phyloP scores from a whole-genome alignment of 2,888 invertebrate species.

The Petrolisthes manimaculis region DNA sequence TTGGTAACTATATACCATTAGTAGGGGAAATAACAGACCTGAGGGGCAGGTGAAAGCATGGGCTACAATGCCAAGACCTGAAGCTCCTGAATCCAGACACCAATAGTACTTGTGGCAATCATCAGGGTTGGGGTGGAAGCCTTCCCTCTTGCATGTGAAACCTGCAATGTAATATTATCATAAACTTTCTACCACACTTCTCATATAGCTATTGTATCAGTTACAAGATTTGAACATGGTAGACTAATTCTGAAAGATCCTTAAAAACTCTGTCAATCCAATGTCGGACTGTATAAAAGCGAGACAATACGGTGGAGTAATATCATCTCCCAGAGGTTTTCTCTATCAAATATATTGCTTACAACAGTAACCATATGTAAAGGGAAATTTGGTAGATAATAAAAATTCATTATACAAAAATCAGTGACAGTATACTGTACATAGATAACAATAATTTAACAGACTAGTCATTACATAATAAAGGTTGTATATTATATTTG shows the following conservation, averaged over 20 bases:
- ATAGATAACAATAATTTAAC: no score
- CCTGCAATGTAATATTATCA: slow-evolving; percentile 72
- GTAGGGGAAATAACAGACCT: slow-evolving; percentile 9
- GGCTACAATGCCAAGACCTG: slow-evolving; percentile 83
- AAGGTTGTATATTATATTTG: no score
- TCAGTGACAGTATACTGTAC: no score
- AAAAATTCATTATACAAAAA: no score
- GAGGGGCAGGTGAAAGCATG: slow-evolving; percentile 95
- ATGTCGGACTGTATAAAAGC: no score
- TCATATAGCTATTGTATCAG: neutral
- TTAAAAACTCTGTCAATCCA: neutral
- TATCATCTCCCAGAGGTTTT: no score
- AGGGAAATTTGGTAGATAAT: no score
- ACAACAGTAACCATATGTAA: no score
- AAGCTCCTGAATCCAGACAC: slow-evolving; percentile 89
- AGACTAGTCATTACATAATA: no score
- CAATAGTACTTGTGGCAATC: slow-evolving; percentile 96
- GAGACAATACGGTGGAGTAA: neutral
- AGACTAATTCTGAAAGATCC: neutral
- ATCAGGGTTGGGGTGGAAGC: slow-evolving; percentile 90
- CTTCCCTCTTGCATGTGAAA: slow-evolving; percentile 92
- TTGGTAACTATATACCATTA: no score
- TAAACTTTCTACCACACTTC: no score
- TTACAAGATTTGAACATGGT: neutral
- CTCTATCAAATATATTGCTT: no score